These are phyloP conservation scores for Mastigias papua DNA, from an alignment of 30 jellyfish, hydroid and myxozoan species.

Conservation along the genomic window DNA sequence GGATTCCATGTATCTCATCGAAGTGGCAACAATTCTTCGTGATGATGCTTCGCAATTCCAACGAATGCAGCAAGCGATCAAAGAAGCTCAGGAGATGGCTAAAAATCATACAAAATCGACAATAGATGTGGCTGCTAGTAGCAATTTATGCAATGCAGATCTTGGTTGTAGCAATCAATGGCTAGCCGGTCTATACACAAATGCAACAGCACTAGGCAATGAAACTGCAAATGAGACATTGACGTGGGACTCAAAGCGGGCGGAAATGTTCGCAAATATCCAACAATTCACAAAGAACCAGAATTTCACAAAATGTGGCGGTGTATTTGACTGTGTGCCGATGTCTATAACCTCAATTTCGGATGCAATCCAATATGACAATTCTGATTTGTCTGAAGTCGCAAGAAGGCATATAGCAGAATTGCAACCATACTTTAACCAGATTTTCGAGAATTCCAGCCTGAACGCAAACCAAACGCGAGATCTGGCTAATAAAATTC, in stretches of 20 bases:
- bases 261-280: slow-evolving; percentile 14
- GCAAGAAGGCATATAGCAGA: slow-evolving; percentile 27
- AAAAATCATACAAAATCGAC: slow-evolving; percentile 20
- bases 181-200: slow-evolving; percentile 29
- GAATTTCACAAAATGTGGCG: slow-evolving; percentile 50
- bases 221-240: background rate
- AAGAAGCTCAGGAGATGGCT: slow-evolving; percentile 17
- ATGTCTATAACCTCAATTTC: slow-evolving; percentile 1
- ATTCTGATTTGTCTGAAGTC: slow-evolving; percentile 10
- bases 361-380: slow-evolving; percentile 42
- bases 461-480: slow-evolving; percentile 11
- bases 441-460: slow-evolving; percentile 21
- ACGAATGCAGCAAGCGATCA: background rate
- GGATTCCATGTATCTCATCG: slow-evolving; percentile 6
- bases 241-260: slow-evolving; percentile 49
- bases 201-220: background rate
- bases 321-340: slow-evolving; percentile 57
- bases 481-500: background rate
- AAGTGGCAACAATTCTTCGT: background rate
- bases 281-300: slow-evolving; percentile 31
- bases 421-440: slow-evolving; percentile 18
- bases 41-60: slow-evolving; percentile 7
- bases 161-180: slow-evolving; percentile 28
- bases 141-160: background rate
- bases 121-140: background rate